A percentile compares a stretch with the other conserved stretches of the same genome.
phyloP scores from a whole-genome alignment of 2,888 invertebrate genomes.

The Drosophila colorata region DNA sequence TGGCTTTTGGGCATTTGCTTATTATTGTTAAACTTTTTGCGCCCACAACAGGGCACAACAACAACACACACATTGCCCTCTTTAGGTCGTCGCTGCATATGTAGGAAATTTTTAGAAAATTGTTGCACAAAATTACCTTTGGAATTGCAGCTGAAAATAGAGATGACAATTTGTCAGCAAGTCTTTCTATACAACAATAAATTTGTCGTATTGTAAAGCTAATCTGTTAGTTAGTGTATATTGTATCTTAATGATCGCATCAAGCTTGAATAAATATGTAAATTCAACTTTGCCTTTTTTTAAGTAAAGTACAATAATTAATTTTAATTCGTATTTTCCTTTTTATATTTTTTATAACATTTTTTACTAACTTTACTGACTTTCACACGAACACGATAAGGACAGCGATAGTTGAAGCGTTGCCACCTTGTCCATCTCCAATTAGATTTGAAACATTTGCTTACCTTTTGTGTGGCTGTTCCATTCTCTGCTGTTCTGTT shows the following conservation, averaged over 20 bases:
- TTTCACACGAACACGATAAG: too few species aligned
- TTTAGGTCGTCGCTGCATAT: constrained; percentile 48
- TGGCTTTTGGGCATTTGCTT: constrained; percentile 81
- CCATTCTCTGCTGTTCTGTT: constrained; percentile 28
- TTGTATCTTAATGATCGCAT: too few species aligned
- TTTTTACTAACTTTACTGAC: background rate
- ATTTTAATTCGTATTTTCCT: too few species aligned
- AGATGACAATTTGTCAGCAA: constrained; percentile 36
- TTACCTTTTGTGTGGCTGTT: constrained; percentile 34
- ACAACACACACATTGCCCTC: constrained; percentile 24
- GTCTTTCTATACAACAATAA: too few species aligned
- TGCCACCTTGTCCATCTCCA: constrained; percentile 31
- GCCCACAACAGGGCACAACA: constrained; percentile 54
- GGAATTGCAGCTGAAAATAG: constrained; percentile 53
- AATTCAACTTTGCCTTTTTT: too few species aligned
- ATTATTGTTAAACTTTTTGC: constrained; percentile 80
- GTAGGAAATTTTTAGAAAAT: constrained; percentile 53
- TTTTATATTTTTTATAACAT: background rate
- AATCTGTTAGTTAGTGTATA: too few species aligned
- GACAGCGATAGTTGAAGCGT: constrained; percentile 15
- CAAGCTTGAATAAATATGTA: too few species aligned
- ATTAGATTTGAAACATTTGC: constrained; percentile 32
- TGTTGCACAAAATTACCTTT: constrained; percentile 61
- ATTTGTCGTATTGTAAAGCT: too few species aligned
- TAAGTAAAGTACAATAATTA: too few species aligned